Conservation (phyloP, 2,888 invertebrate genomes). For the Netelia inedita region DNA sequence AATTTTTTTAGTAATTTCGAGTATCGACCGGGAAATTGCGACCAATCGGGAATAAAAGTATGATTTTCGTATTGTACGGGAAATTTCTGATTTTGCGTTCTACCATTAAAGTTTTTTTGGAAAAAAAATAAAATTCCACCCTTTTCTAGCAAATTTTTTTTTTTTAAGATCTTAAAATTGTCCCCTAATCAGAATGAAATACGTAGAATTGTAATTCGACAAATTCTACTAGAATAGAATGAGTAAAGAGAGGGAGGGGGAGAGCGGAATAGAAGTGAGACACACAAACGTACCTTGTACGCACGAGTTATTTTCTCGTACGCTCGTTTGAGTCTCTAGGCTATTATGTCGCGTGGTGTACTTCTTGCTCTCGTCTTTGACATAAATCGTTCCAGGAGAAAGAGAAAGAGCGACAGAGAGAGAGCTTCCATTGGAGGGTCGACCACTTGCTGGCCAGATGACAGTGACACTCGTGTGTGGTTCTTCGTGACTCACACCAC, state of each 20-base stretch:
- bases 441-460: conserved; percentile 79
- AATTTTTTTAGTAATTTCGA: no score
- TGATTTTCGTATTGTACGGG: no score
- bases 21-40: no score
- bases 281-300: conserved; percentile 31
- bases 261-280: conserved; percentile 4
- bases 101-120: no score
- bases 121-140: no score
- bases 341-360: conserved; percentile 68
- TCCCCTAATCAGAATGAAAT: no score
- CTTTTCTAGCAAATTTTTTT: no score
- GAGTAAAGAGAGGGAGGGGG: background rate
- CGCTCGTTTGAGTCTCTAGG: conserved; percentile 64
- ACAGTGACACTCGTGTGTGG: conserved; percentile 74
- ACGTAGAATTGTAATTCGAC: no score
- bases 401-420: background rate
- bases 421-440: conserved; percentile 70
- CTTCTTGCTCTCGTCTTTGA: conserved; percentile 71
- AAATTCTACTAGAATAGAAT: no score
- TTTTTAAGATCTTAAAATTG: no score
- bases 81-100: no score
- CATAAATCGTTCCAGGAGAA: conserved; percentile 70
- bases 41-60: no score
- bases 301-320: conserved; percentile 67
- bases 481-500: conserved; percentile 68